Conservation (phyloP, 2,888 invertebrate genomes). For the Beris chalybata region DNA sequence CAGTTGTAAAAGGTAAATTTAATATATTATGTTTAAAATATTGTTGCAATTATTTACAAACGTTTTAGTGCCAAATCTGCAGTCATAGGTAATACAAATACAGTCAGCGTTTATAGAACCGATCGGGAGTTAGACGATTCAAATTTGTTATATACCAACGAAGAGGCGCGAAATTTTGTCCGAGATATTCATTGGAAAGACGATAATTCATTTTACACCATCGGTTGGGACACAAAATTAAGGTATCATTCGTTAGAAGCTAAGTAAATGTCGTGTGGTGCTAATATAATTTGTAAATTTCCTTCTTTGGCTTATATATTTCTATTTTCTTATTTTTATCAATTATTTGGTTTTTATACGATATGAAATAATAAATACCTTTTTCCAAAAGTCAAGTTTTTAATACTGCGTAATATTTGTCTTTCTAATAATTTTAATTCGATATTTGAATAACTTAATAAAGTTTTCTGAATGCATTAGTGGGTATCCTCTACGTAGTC, state of each 20-base stretch:
- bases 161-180: constrained; percentile 41
- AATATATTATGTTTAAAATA: background rate
- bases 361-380: too few relatives aligned
- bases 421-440: too few relatives aligned
- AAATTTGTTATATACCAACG: constrained; percentile 42
- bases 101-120: constrained; percentile 40
- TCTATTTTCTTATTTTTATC: too few relatives aligned
- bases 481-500: too few relatives aligned
- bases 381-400: too few relatives aligned
- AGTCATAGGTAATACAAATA: constrained; percentile 43
- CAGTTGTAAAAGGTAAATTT: constrained; percentile 40
- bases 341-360: too few relatives aligned
- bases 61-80: constrained; percentile 41
- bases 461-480: too few relatives aligned
- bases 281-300: too few relatives aligned
- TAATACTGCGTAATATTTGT: too few relatives aligned
- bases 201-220: constrained; percentile 40
- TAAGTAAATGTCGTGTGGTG: too few relatives aligned
- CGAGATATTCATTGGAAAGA: constrained; percentile 43
- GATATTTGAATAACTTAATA: too few relatives aligned
- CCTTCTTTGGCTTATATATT: too few relatives aligned
- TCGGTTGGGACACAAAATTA: constrained; percentile 43
- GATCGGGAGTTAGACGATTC: background rate
- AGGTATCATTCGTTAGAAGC: constrained; percentile 39
- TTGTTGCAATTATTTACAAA: background rate